Evolutionary conservation across 30 jellyfish, hydroid and myxozoan genomes (phyloP).

Genomic region (Phacellophora camtschatica): DNA sequence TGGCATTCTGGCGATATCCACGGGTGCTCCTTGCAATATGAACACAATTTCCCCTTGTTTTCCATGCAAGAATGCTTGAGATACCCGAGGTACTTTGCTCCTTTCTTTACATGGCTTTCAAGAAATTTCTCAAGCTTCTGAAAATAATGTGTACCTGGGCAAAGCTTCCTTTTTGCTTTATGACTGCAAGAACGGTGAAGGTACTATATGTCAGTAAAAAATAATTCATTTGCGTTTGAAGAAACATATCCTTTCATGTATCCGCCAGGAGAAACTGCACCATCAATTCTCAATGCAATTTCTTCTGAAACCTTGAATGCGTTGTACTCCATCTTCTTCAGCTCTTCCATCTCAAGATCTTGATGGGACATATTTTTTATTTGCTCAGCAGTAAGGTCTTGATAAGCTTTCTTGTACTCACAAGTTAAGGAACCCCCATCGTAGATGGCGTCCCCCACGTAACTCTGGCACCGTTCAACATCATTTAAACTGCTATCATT

Average conservation of each 20-base stretch:
- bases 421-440: neutral
- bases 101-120: neutral
- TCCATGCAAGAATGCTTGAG: slow-evolving; percentile 7
- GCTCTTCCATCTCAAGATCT: slow-evolving; percentile 11
- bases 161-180: neutral
- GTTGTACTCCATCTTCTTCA: slow-evolving; percentile 19
- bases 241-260: neutral
- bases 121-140: neutral
- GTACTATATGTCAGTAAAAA: neutral
- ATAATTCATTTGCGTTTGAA: neutral
- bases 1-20: neutral
- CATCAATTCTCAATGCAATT: slow-evolving; percentile 15
- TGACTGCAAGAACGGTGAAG: slow-evolving; percentile 1
- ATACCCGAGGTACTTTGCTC: neutral
- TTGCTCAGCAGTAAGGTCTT: neutral
- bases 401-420: slow-evolving; percentile 1
- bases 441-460: neutral
- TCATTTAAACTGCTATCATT: slow-evolving; percentile 25
- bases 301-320: slow-evolving; percentile 20
- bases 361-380: neutral
- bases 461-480: slow-evolving; percentile 28
- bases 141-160: slow-evolving; percentile 10
- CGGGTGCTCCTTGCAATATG: slow-evolving; percentile 1
- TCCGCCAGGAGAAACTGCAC: neutral
- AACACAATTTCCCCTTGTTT: neutral